Base-by-base conservation (phyloP, 2,888 invertebrate species). In the Eilema sororculum region DNA sequence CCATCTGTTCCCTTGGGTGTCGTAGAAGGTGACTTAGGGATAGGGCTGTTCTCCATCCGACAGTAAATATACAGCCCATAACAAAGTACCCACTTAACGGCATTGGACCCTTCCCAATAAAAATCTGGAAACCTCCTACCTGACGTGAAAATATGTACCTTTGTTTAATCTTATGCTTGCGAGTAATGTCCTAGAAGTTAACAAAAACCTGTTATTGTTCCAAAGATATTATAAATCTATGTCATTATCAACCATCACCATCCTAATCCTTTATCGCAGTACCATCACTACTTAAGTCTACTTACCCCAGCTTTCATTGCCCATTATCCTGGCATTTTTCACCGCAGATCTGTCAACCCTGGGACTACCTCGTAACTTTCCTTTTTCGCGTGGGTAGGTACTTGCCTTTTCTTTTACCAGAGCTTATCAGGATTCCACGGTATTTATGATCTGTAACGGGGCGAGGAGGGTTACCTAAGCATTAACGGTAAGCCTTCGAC, bases 401-500 rank as follows among this genome's bases (percentile, higher is more conserved):
- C 78, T 80, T 79, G 80, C 74, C 75, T 84, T 79, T 87, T 86
- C 87, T 88, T 89, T 87, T 87, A 87, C 80, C 83, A 79, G 79
- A 84, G 89, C 89, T 91, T 91, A 91, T 90, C 91, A 87, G 88
- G 89, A 87, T 87, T 84, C 87, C 76, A 80, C 84, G 82, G 88
- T 90, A 90, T 91, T 91, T 91, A 90, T 90, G 90, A 90, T 87
- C 88, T 86, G 87, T 84, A 87, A 82, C 82, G 79, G 84, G 82
- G 85, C 83, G 84, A 84, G 82, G 86, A 84, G 86, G 87, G 87
- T 86, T 88, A 85, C 86, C 82, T 82, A 73, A 78, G 88, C 86
- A 86, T 90, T 90, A 88, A 79, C 80, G 80, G 84, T 89, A 89
- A 90, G 86, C 90, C 87, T 79, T 82, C 81, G 87, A 86, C 86